phyloP scores from a whole-genome alignment of 2,113 vertebrate species.

The Callionymus lyra region DNA sequence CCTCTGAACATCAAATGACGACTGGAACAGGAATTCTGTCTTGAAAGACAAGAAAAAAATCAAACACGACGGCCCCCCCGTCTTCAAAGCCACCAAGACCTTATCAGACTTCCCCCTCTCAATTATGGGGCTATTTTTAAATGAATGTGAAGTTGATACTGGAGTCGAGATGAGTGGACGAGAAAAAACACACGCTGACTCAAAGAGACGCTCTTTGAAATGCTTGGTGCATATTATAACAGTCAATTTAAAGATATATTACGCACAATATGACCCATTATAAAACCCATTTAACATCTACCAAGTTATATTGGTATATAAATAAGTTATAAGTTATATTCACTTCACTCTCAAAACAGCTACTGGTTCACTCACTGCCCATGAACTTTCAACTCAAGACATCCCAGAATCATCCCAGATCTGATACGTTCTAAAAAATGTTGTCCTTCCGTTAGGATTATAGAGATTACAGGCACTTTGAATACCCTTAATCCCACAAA shows the following conservation, averaged over 20 bases:
- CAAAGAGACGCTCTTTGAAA: too few relatives aligned
- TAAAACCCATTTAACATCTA: too few relatives aligned
- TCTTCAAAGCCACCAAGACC: constrained; percentile 1
- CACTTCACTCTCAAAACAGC: too few relatives aligned
- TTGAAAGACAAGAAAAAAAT: constrained; percentile 16
- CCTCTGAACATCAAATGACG: constrained; percentile 16
- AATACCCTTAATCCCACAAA: too few relatives aligned
- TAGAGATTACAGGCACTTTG: too few relatives aligned
- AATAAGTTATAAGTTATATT: too few relatives aligned
- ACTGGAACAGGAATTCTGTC: constrained; percentile 18
- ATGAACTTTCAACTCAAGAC: background rate
- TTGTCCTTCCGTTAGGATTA: too few relatives aligned
- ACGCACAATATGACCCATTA: too few relatives aligned
- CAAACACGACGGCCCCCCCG: constrained; percentile 1
- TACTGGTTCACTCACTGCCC: too few relatives aligned
- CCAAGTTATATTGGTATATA: too few relatives aligned
- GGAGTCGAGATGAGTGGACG: constrained; percentile 15
- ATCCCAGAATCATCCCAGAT: background rate
- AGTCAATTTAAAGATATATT: too few relatives aligned
- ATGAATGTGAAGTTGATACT: constrained; percentile 19
- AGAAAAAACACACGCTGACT: background rate
- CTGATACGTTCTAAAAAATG: background rate
- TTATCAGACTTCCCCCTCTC: constrained; percentile 12
- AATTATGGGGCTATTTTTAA: constrained; percentile 20
- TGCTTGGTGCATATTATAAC: too few relatives aligned